These are phyloP conservation scores for Erannis defoliaria DNA, from an alignment of 2,888 invertebrate species.

Conservation along the genomic window DNA sequence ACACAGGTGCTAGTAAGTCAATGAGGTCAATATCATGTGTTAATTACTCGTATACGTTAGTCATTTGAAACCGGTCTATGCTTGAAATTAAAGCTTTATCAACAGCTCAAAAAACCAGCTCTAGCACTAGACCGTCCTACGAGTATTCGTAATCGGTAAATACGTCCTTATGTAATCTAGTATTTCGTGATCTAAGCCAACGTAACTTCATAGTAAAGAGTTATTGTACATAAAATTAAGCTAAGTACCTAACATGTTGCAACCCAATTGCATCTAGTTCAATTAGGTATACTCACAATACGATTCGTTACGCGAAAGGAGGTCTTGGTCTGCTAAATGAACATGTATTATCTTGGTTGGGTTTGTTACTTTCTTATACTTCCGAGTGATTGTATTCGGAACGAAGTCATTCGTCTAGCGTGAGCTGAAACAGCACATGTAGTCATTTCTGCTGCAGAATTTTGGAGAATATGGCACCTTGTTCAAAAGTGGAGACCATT, in stretches of 20 bases:
- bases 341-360: too few relatives aligned
- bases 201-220: slow-evolving; percentile 1
- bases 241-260: not conserved
- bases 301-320: not conserved
- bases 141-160: slow-evolving; percentile 5
- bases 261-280: slow-evolving; percentile 3
- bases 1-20: not conserved
- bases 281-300: not conserved
- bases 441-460: not conserved
- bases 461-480: too few relatives aligned
- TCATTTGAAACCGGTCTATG: slow-evolving; percentile 10
- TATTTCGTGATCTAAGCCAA: slow-evolving; percentile 1
- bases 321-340: not conserved
- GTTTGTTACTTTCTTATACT: not conserved
- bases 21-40: slow-evolving; percentile 9
- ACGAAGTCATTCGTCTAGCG: not conserved
- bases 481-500: too few relatives aligned
- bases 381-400: not conserved
- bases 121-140: not conserved
- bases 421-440: not conserved
- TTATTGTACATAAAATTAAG: slow-evolving; percentile 4
- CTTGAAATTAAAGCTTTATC: slow-evolving; percentile 5
- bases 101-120: not conserved
- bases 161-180: slow-evolving; percentile 2
- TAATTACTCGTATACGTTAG: slow-evolving; percentile 3